phyloP scores from a whole-genome alignment of 2,888 invertebrate genomes.

The Sialis lutaria region DNA sequence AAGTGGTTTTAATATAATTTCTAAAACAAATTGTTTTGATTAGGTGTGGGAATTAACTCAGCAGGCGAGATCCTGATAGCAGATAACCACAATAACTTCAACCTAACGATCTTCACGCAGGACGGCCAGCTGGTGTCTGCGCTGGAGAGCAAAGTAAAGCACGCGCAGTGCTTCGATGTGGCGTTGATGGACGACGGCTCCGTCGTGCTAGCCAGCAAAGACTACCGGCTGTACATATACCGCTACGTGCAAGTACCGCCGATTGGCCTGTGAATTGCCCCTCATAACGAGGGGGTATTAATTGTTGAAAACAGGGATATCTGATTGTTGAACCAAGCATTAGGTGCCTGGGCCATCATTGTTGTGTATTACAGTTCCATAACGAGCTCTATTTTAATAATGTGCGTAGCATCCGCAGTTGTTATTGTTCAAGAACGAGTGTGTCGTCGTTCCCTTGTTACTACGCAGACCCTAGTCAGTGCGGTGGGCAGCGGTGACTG shows the following conservation, averaged over 20 bases:
- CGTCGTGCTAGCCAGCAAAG: slow-evolving; percentile 96
- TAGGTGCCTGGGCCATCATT: not conserved
- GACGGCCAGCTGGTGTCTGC: slow-evolving; percentile 95
- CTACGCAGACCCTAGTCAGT: slow-evolving; percentile 25
- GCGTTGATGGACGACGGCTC: slow-evolving; percentile 98
- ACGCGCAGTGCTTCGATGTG: slow-evolving; percentile 99
- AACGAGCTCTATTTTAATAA: slow-evolving; percentile 5
- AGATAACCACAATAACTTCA: slow-evolving; percentile 99
- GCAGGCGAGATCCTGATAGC: slow-evolving; percentile 95
- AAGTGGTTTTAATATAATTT: no score
- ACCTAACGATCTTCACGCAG: slow-evolving; percentile 95
- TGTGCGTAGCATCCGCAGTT: slow-evolving; percentile 12
- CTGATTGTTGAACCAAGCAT: slow-evolving; percentile 10
- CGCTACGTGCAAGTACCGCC: slow-evolving; percentile 92
- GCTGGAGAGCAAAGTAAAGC: slow-evolving; percentile 98
- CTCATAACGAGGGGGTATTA: not conserved
- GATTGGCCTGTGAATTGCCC: slow-evolving; percentile 46
- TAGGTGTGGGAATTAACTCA: slow-evolving; percentile 86
- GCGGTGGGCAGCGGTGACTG: slow-evolving; percentile 11
- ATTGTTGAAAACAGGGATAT: slow-evolving; percentile 20
- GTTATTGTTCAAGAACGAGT: slow-evolving; percentile 26
- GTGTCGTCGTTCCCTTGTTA: slow-evolving; percentile 10
- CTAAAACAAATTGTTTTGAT: no score
- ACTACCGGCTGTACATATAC: slow-evolving; percentile 98
- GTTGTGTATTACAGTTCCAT: slow-evolving; percentile 1